phyloP scores from a whole-genome alignment of 2,113 vertebrate species.

The Scatophagus argus region DNA sequence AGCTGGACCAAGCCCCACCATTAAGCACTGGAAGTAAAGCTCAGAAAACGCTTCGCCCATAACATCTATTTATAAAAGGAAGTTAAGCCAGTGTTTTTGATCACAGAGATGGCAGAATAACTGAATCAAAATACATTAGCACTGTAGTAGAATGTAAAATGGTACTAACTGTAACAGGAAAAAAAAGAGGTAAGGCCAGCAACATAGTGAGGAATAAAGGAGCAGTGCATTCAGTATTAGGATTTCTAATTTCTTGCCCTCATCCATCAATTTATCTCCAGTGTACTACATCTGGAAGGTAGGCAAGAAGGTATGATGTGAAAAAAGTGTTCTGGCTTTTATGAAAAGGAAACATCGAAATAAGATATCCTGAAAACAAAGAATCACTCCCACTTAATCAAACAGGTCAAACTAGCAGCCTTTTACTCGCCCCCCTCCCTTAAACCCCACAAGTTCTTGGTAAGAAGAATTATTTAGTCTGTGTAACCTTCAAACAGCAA shows the following conservation, averaged over 20 bases:
- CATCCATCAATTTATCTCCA: not conserved
- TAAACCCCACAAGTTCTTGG: not conserved
- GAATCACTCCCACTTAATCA: constrained; percentile 6
- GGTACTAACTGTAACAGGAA: not conserved
- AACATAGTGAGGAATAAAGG: not conserved
- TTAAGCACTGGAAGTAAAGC: not conserved
- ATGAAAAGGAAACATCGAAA: not conserved
- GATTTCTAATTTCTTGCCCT: constrained; percentile 7
- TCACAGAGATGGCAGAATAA: not conserved
- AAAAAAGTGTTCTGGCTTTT: no score
- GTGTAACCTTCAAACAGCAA: not conserved
- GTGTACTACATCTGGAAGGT: not conserved
- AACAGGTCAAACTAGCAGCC: constrained; percentile 38
- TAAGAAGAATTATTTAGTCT: not conserved
- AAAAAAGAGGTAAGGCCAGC: not conserved
- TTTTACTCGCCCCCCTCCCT: no score
- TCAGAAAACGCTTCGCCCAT: not conserved
- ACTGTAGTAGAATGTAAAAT: not conserved
- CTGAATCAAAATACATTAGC: not conserved
- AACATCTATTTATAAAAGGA: not conserved
- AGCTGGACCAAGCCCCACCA: not conserved
- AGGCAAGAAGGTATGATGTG: not conserved
- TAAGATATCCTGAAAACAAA: not conserved
- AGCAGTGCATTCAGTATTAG: not conserved
- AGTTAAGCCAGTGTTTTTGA: not conserved